Evolutionary conservation across 2,113 vertebrate genomes (phyloP).

Genomic region (Rattus norvegicus): GRCr8 NC_086023.1:58981501-58982000

Average conservation of each 20-base stretch:
- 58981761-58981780: not conserved
- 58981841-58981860: not conserved
- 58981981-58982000: not conserved
- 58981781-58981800: not conserved
- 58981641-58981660: not conserved
- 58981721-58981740: not conserved
- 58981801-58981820: not conserved
- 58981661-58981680: not conserved
- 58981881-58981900: not conserved
- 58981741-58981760: not conserved
- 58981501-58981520: not conserved
- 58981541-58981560: not conserved
- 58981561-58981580: no score
- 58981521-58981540: not conserved
- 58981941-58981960: not conserved
- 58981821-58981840: not conserved
- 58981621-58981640: not conserved
- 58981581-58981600: no score
- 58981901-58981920: not conserved
- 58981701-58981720: not conserved
- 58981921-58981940: not conserved
- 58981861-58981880: not conserved
- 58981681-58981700: not conserved
- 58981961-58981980: not conserved
- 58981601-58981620: not conserved